phyloP scores from a whole-genome alignment of 2,797 vertebrate genomes.

The Enteromius unitaeniatus region DNA sequence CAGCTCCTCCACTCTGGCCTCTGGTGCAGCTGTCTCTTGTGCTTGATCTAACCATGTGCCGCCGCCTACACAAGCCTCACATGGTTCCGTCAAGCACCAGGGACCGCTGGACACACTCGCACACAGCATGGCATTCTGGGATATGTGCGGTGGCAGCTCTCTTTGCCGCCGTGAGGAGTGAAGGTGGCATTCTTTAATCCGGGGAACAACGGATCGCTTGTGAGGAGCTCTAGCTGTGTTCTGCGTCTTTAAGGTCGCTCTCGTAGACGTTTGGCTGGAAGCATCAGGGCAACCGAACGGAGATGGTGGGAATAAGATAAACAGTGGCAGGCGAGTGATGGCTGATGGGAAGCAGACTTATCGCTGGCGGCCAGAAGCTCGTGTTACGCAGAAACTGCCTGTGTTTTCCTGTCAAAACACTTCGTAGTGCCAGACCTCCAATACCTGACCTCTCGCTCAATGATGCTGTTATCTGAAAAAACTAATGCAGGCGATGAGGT shows the following conservation, averaged over 20 bases:
- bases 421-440: slow-evolving; percentile 67
- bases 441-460: slow-evolving; percentile 58
- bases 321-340: slow-evolving; percentile 53
- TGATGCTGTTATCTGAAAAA: slow-evolving; percentile 42
- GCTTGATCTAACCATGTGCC: slow-evolving; percentile 99
- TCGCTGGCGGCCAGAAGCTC: slow-evolving; percentile 48
- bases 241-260: slow-evolving; percentile 1
- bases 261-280: slow-evolving; percentile 9
- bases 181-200: slow-evolving; percentile 20
- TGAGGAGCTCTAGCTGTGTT: slow-evolving; percentile 31
- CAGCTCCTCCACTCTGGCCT: slow-evolving; percentile 56
- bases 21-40: slow-evolving; percentile 99
- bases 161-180: slow-evolving; percentile 56
- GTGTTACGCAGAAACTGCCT: slow-evolving; percentile 55
- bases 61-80: slow-evolving; percentile 97
- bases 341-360: slow-evolving; percentile 70
- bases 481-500: not conserved
- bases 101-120: slow-evolving; percentile 91
- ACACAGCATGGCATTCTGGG: slow-evolving; percentile 86
- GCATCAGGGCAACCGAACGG: slow-evolving; percentile 21
- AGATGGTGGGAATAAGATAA: slow-evolving; percentile 59
- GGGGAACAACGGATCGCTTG: slow-evolving; percentile 35
- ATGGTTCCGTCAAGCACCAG: slow-evolving; percentile 99
- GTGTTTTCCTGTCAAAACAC: slow-evolving; percentile 70
- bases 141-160: slow-evolving; percentile 60